phyloP scores from a whole-genome alignment of 2,113 vertebrate species.

The Nothobranchius furzeri region DNA sequence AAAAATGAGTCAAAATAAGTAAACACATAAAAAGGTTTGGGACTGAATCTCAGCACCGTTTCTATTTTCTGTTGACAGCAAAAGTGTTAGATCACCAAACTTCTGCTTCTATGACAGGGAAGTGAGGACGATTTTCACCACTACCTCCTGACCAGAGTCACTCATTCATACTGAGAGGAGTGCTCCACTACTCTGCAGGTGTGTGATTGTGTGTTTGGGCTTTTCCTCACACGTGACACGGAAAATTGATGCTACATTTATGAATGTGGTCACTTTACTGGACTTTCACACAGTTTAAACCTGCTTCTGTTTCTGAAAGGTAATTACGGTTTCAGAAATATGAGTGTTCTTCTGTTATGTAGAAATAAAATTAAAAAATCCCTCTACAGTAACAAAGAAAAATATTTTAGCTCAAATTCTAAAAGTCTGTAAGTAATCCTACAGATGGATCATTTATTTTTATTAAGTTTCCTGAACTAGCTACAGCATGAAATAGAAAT shows the following conservation, averaged over 20 bases:
- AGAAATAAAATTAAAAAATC: background rate
- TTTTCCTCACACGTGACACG: conserved; percentile 42
- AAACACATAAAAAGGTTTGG: too few relatives aligned
- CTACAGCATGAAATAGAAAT: too few relatives aligned
- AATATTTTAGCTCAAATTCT: too few relatives aligned
- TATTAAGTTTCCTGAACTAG: too few relatives aligned
- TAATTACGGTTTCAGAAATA: background rate
- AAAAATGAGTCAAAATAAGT: too few relatives aligned
- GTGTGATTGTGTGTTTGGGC: conserved; percentile 22
- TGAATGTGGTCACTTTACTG: background rate
- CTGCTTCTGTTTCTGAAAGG: background rate
- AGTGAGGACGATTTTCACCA: conserved; percentile 29
- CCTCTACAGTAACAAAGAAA: too few relatives aligned
- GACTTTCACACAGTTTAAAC: conserved; percentile 3
- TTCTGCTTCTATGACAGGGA: conserved; percentile 60
- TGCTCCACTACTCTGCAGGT: background rate
- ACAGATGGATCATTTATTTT: too few relatives aligned
- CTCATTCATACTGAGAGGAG: background rate
- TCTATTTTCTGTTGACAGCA: background rate
- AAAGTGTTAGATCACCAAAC: conserved; percentile 22
- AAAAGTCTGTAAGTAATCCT: too few relatives aligned
- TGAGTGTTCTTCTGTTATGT: background rate
- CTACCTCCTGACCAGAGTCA: conserved; percentile 21
- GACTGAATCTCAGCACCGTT: too few relatives aligned
- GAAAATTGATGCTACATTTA: conserved; percentile 5